These are phyloP conservation scores for Cylloceria caligata DNA, from an alignment of 2,888 invertebrate species.

Conservation along the genomic window DNA sequence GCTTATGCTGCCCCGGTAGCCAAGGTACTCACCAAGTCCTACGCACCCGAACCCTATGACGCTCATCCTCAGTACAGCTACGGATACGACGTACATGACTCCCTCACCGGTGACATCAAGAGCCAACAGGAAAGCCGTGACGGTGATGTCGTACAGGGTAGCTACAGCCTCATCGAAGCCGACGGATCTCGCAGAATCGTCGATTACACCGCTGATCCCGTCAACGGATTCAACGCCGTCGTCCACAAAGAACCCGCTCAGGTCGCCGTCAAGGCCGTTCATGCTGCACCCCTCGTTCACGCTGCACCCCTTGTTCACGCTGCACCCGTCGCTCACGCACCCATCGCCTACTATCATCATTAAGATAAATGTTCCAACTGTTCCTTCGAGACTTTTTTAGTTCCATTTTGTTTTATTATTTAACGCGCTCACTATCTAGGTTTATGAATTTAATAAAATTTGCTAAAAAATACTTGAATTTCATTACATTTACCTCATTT, in stretches of 20 bases:
- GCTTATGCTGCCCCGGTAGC: slow-evolving; percentile 63
- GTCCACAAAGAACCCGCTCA: slow-evolving; percentile 76
- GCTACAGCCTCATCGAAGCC: slow-evolving; percentile 75
- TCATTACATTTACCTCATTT: background rate
- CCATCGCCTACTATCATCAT: slow-evolving; percentile 70
- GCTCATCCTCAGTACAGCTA: slow-evolving; percentile 77
- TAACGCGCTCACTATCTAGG: slow-evolving; percentile 19
- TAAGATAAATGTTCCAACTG: slow-evolving; percentile 22
- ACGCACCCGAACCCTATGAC: slow-evolving; percentile 73
- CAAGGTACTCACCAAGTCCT: slow-evolving; percentile 65
- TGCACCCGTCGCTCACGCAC: slow-evolving; percentile 67
- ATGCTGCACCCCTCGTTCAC: slow-evolving; percentile 85
- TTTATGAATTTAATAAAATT: slow-evolving; percentile 48
- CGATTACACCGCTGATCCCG: slow-evolving; percentile 75
- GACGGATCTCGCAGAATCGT: slow-evolving; percentile 74
- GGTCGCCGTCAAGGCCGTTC: slow-evolving; percentile 76
- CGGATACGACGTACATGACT: slow-evolving; percentile 75
- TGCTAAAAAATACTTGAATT: slow-evolving; percentile 21
- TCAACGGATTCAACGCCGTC: slow-evolving; percentile 77
- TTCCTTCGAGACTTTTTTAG: background rate
- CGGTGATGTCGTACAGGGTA: slow-evolving; percentile 76
- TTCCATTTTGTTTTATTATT: background rate
- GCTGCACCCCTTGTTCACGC: slow-evolving; percentile 80
- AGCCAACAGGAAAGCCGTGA: slow-evolving; percentile 75
- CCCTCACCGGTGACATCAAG: slow-evolving; percentile 75